These are phyloP conservation scores for Leucopternis melanops DNA, from an alignment of 2,113 vertebrate species.

Conservation along the genomic window DNA sequence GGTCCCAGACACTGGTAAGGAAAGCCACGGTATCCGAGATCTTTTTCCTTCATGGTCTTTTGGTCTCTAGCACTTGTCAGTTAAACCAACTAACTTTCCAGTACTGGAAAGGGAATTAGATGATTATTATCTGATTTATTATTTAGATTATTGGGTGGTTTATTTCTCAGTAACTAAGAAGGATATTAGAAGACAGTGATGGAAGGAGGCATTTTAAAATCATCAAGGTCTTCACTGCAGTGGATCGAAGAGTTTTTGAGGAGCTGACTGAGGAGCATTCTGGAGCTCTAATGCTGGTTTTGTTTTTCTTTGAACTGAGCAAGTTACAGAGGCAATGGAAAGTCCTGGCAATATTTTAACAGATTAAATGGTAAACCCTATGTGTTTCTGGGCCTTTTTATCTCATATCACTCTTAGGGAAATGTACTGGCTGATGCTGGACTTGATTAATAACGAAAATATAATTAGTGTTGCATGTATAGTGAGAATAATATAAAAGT, in stretches of 20 bases:
- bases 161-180: background rate
- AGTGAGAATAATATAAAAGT: background rate
- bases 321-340: background rate
- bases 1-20: conserved; percentile 60
- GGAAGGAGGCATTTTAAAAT: background rate
- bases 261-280: background rate
- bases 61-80: background rate
- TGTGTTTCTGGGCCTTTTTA: background rate
- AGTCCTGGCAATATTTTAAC: background rate
- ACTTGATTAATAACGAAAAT: background rate
- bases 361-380: background rate
- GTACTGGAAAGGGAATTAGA: background rate
- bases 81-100: background rate
- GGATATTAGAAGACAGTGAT: background rate
- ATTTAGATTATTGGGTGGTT: background rate
- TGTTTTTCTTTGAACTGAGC: background rate
- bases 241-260: background rate
- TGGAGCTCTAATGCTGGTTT: background rate
- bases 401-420: background rate
- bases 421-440: background rate
- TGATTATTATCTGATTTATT: background rate
- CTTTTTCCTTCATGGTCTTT: background rate
- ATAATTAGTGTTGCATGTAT: background rate
- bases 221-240: background rate
- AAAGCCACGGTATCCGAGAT: background rate